These are phyloP conservation scores for Xyrichtys novacula DNA, from an alignment of 2,797 vertebrate species.

Conservation along the genomic window DNA sequence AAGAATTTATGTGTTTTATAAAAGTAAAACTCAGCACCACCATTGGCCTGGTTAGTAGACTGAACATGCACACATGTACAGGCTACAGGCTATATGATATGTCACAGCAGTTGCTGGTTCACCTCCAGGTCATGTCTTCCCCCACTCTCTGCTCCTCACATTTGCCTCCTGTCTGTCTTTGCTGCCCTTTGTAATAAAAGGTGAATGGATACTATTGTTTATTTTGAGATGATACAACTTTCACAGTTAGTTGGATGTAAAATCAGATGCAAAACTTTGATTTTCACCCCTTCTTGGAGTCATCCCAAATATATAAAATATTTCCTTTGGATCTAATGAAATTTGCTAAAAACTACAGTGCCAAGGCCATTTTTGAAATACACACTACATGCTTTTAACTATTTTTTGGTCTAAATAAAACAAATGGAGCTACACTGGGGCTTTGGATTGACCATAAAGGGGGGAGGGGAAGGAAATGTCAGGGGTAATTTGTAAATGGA, in stretches of 20 bases:
- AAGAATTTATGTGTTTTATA: no score
- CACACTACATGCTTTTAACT: background rate
- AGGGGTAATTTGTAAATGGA: background rate
- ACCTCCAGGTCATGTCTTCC: no score
- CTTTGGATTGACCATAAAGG: background rate
- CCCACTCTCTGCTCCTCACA: no score
- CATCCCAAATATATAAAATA: background rate
- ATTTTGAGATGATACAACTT: background rate
- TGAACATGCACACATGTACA: no score
- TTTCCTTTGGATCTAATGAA: background rate
- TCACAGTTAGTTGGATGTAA: conserved; percentile 1
- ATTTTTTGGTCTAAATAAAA: background rate
- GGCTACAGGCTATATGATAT: no score
- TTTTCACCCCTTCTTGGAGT: background rate
- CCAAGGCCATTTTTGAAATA: background rate
- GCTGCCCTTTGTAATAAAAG: no score
- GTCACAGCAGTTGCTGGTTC: no score
- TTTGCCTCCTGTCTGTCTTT: no score
- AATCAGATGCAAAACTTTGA: background rate
- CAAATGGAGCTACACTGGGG: background rate
- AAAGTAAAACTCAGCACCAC: no score
- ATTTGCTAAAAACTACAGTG: background rate
- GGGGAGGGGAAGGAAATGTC: background rate
- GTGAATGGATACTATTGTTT: background rate
- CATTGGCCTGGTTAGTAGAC: no score